Evolutionary conservation across 2,888 invertebrate species (phyloP).

Genomic region (Acronicta aceris): DNA sequence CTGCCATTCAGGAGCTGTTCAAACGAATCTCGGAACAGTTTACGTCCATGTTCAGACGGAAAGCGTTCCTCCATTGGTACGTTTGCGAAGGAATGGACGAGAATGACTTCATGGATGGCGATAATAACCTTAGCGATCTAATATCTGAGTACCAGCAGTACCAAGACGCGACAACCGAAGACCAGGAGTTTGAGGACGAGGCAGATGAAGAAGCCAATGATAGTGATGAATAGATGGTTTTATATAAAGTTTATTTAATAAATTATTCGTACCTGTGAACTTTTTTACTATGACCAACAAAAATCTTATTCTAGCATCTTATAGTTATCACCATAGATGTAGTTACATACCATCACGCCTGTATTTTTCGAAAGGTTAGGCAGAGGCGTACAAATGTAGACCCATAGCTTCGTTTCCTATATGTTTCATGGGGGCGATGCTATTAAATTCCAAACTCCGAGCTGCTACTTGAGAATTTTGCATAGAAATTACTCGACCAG

Average conservation of each 20-base stretch:
- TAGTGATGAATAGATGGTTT: slow-evolving; percentile 49
- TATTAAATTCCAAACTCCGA: no score
- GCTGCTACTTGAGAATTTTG: no score
- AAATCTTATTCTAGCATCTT: no score
- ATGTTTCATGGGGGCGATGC: no score
- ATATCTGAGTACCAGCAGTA: slow-evolving; percentile 97
- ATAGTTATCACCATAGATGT: no score
- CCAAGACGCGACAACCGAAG: slow-evolving; percentile 95
- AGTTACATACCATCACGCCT: no score
- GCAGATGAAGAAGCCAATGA: slow-evolving; percentile 83
- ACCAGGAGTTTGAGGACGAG: slow-evolving; percentile 92
- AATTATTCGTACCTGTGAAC: slow-evolving; percentile 43
- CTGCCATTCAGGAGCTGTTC: slow-evolving; percentile 96
- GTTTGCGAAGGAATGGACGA: slow-evolving; percentile 99
- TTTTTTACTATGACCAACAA: no score
- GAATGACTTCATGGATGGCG: slow-evolving; percentile 98
- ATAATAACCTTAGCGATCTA: slow-evolving; percentile 96
- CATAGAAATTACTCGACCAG: no score
- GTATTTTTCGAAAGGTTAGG: no score
- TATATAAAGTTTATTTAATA: slow-evolving; percentile 46
- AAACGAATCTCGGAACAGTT: slow-evolving; percentile 96
- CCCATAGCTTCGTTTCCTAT: no score
- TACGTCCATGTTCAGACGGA: slow-evolving; percentile 97
- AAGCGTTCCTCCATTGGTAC: slow-evolving; percentile 99
- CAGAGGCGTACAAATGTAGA: no score